Conservation (phyloP, 1,140 invertebrate genomes). For the Anastatus disparis region DNA sequence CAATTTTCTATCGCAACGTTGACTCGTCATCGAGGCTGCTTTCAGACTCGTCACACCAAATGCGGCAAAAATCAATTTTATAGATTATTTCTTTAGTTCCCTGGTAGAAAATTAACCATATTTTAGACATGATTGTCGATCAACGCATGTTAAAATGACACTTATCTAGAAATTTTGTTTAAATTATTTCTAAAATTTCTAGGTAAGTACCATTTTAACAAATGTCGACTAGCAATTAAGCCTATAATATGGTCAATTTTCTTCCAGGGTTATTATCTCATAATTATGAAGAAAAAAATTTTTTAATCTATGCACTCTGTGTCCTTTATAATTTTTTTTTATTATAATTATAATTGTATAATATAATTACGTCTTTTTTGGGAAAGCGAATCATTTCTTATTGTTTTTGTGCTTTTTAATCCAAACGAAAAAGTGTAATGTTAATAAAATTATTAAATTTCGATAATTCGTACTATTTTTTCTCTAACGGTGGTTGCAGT, state of each 20-base stretch:
- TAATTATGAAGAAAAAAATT: constrained; percentile 24
- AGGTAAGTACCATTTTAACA: too few relatives aligned
- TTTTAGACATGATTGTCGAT: too few relatives aligned
- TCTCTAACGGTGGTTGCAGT: constrained; percentile 12
- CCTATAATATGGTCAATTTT: too few relatives aligned
- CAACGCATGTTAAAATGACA: too few relatives aligned
- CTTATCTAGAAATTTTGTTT: too few relatives aligned
- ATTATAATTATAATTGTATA: constrained; percentile 31
- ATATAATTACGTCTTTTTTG: constrained; percentile 8
- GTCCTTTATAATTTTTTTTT: constrained; percentile 10
- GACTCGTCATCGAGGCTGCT: constrained; percentile 40
- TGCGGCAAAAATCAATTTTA: constrained; percentile 24
- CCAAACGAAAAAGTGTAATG: constrained; percentile 17
- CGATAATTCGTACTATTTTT: constrained; percentile 12
- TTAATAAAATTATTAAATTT: constrained; percentile 24
- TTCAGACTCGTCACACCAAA: constrained; percentile 32
- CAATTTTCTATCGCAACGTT: constrained; percentile 44
- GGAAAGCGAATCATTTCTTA: constrained; percentile 22
- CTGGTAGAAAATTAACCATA: too few relatives aligned
- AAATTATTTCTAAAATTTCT: too few relatives aligned
- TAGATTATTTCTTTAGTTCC: too few relatives aligned
- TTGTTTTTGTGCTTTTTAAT: constrained; percentile 39
- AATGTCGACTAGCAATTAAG: too few relatives aligned
- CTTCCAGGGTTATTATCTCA: too few relatives aligned
- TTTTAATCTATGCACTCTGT: constrained; percentile 25